These are phyloP conservation scores for Hyles vespertilio DNA, from an alignment of 1,140 invertebrate species.

Conservation along the genomic window DNA sequence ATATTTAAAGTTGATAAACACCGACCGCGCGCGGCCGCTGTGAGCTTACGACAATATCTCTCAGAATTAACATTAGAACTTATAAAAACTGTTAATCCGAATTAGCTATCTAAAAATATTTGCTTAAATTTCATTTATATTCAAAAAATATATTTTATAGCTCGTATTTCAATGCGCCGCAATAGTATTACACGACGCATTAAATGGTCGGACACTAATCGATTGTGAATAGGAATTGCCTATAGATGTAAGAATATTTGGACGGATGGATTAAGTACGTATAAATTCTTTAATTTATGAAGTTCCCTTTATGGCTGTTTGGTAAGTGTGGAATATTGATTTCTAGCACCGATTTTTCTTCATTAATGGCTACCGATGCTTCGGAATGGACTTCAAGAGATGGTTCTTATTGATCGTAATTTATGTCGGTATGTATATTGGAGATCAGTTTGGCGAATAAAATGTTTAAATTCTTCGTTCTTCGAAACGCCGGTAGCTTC, in stretches of 20 bases:
- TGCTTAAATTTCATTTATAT: slow-evolving; percentile 47
- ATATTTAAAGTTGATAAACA: too few relatives aligned
- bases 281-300: slow-evolving; percentile 40
- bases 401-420: slow-evolving; percentile 16
- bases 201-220: slow-evolving; percentile 38
- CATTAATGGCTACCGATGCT: slow-evolving; percentile 25
- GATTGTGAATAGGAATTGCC: slow-evolving; percentile 50
- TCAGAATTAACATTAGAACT: slow-evolving; percentile 12
- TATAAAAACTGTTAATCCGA: slow-evolving; percentile 23
- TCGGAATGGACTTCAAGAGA: slow-evolving; percentile 10
- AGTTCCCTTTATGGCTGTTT: slow-evolving; percentile 21
- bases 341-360: slow-evolving; percentile 27
- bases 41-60: too few relatives aligned
- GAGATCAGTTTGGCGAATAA: slow-evolving; percentile 18
- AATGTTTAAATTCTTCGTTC: slow-evolving; percentile 28
- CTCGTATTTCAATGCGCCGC: slow-evolving; percentile 33
- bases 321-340: slow-evolving; percentile 31
- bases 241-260: slow-evolving; percentile 38
- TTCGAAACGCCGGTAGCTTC: slow-evolving; percentile 31
- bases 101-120: slow-evolving; percentile 29
- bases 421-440: slow-evolving; percentile 17
- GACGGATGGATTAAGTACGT: slow-evolving; percentile 24
- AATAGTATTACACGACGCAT: slow-evolving; percentile 30
- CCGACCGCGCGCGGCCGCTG: too few relatives aligned
- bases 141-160: slow-evolving; percentile 43